Conservation (phyloP, 2,888 invertebrate species). For the Pachycephus smyrnensis region DNA sequence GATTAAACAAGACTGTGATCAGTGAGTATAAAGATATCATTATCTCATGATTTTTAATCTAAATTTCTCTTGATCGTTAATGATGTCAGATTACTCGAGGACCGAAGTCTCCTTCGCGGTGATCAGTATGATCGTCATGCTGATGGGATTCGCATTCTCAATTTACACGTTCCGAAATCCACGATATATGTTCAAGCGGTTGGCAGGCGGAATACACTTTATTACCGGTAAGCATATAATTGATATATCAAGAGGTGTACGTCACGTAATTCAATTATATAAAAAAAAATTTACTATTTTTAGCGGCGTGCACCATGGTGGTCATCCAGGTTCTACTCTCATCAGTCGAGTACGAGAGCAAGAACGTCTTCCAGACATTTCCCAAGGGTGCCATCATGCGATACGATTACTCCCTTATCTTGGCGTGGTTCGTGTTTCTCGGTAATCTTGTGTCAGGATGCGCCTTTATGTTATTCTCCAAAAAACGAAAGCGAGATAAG, state of each 20-base stretch:
- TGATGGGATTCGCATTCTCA: slow-evolving; percentile 85
- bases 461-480: slow-evolving; percentile 83
- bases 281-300: slow-evolving; percentile 44
- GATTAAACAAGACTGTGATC: slow-evolving; percentile 70
- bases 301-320: slow-evolving; percentile 83
- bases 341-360: slow-evolving; percentile 78
- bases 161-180: slow-evolving; percentile 87
- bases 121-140: slow-evolving; percentile 84
- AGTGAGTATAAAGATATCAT: slow-evolving; percentile 65
- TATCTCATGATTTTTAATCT: not conserved
- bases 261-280: not conserved
- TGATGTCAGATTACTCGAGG: slow-evolving; percentile 78
- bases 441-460: slow-evolving; percentile 77
- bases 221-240: slow-evolving; percentile 76
- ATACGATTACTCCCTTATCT: slow-evolving; percentile 79
- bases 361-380: slow-evolving; percentile 75
- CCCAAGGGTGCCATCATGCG: slow-evolving; percentile 76
- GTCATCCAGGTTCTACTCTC: slow-evolving; percentile 85
- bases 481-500: slow-evolving; percentile 86
- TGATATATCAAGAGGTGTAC: not conserved
- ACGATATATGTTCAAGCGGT: slow-evolving; percentile 88
- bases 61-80: not conserved
- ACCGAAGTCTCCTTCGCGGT: slow-evolving; percentile 88
- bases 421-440: slow-evolving; percentile 84
- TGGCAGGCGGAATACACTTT: slow-evolving; percentile 87